These are phyloP conservation scores for Dasyornis broadbenti DNA, from an alignment of 2,113 vertebrate species.

Conservation along the genomic window DNA sequence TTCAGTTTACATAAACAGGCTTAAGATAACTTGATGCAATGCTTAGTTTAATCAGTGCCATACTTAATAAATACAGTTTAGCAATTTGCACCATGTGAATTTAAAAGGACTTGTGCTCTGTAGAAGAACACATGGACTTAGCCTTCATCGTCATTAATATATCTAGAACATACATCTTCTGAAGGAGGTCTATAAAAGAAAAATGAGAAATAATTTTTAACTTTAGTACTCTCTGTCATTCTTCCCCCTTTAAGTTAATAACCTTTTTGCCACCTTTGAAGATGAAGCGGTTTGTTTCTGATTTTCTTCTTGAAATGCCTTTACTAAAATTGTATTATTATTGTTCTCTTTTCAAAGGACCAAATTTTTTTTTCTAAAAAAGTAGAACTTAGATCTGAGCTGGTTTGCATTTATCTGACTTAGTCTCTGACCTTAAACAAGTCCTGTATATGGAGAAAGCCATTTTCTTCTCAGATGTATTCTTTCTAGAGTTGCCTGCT, in stretches of 20 bases:
- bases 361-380: not conserved
- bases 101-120: not conserved
- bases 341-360: not conserved
- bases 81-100: not conserved
- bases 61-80: not conserved
- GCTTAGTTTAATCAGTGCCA: not conserved
- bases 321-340: not conserved
- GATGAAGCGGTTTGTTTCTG: not conserved
- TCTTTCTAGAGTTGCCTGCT: not conserved
- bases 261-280: not conserved
- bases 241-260: not conserved
- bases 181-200: not conserved
- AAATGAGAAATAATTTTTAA: not conserved
- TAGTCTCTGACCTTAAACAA: not conserved
- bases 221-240: not conserved
- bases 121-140: not conserved
- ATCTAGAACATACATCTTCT: not conserved
- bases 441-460: fast-evolving
- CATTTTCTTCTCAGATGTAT: not conserved
- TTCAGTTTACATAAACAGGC: not conserved
- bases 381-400: not conserved
- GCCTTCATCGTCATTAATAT: not conserved
- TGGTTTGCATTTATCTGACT: not conserved
- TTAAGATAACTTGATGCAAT: not conserved
- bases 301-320: not conserved